These are phyloP conservation scores for Saguinus midas DNA, from an alignment of 2,113 vertebrate species.

Conservation along the genomic window DNA sequence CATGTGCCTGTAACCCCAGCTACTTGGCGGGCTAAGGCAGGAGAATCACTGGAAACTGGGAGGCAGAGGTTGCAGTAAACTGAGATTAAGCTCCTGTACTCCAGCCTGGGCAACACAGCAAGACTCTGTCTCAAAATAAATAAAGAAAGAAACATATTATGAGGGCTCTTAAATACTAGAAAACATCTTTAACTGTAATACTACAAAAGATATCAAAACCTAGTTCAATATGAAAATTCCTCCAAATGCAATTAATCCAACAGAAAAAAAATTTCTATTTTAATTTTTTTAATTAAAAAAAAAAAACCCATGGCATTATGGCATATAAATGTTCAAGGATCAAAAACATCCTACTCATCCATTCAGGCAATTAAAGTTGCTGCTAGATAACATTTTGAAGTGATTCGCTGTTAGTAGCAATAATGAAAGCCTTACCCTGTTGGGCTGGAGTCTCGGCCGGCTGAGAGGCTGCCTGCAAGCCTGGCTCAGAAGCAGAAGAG, in stretches of 20 bases:
- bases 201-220: background rate
- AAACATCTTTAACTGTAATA: background rate
- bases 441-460: constrained; percentile 86
- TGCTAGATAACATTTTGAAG: constrained; percentile 22
- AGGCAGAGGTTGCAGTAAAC: too few species aligned
- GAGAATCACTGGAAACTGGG: too few species aligned
- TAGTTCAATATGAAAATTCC: background rate
- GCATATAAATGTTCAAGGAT: constrained; percentile 55
- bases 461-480: constrained; percentile 90
- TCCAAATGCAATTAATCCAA: background rate
- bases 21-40: too few species aligned
- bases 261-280: background rate
- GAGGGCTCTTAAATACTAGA: background rate
- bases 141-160: background rate
- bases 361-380: constrained; percentile 1
- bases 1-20: too few species aligned
- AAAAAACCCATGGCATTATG: background rate
- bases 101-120: too few species aligned
- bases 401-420: constrained; percentile 79
- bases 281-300: background rate
- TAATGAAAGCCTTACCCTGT: constrained; percentile 89
- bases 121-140: too few species aligned
- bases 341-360: constrained; percentile 40
- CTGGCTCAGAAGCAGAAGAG: constrained; percentile 91
- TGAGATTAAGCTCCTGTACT: too few species aligned